Conservation (phyloP, 2,113 vertebrate species). For the Poecile atricapillus region DNA sequence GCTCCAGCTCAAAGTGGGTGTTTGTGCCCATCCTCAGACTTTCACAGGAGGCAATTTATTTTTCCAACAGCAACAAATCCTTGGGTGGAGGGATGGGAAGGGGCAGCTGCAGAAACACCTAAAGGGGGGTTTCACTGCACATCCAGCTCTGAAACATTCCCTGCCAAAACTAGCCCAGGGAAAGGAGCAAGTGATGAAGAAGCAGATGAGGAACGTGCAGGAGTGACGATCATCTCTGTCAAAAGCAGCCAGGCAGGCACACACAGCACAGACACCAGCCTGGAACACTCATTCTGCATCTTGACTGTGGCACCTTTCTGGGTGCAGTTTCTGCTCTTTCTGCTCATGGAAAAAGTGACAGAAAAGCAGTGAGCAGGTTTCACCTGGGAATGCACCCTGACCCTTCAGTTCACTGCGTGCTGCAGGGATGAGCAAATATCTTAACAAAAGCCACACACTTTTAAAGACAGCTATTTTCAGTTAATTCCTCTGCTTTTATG, state of each 20-base stretch:
- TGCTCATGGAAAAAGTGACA: background rate
- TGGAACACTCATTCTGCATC: fast-evolving
- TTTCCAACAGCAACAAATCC: background rate
- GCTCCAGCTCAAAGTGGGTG: background rate
- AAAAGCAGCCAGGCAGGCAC: background rate
- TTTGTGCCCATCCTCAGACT: background rate
- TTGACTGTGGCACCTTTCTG: background rate
- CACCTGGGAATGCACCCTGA: background rate
- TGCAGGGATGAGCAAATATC: background rate
- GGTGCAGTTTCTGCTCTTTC: background rate
- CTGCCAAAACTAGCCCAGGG: fast-evolving
- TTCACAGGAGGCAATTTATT: background rate
- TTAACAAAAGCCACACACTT: fast-evolving
- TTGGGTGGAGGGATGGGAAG: background rate
- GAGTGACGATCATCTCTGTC: background rate
- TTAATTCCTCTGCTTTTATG: background rate
- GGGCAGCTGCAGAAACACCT: background rate
- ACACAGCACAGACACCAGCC: background rate
- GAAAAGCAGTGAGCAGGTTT: background rate
- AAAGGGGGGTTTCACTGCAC: fast-evolving
- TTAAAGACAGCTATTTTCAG: background rate
- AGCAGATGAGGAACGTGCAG: background rate
- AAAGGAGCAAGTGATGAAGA: background rate
- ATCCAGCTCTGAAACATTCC: background rate
- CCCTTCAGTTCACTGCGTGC: background rate